These are phyloP conservation scores for Drosophila anomelani DNA, from an alignment of 2,888 invertebrate genomes.

Conservation along the genomic window DNA sequence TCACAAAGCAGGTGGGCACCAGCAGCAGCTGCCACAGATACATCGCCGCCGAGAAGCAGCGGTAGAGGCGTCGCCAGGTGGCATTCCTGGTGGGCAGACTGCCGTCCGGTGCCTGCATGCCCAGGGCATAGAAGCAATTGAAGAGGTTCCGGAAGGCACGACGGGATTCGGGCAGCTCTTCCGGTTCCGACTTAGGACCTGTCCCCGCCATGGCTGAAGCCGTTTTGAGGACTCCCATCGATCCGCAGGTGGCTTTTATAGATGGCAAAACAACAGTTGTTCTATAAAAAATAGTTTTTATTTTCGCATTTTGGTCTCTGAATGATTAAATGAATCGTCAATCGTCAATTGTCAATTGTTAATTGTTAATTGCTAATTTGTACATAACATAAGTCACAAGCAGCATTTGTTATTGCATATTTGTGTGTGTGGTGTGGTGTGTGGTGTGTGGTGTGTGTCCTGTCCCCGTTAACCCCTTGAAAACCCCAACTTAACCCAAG, in stretches of 20 bases:
- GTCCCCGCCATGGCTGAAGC: neutral
- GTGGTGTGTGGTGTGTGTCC: neutral
- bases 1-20: conserved; percentile 38
- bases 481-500: neutral
- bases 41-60: conserved; percentile 11
- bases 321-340: conserved; percentile 62
- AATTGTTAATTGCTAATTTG: conserved; percentile 72
- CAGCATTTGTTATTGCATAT: conserved; percentile 68
- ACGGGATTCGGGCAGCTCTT: conserved; percentile 8
- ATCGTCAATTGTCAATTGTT: conserved; percentile 57
- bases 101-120: conserved; percentile 38
- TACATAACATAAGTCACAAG: conserved; percentile 76
- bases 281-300: conserved; percentile 50
- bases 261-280: conserved; percentile 42
- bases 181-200: neutral
- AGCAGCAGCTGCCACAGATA: conserved; percentile 40
- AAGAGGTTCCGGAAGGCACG: conserved; percentile 26
- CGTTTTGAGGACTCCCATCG: neutral
- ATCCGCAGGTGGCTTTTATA: conserved; percentile 16
- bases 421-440: conserved; percentile 22
- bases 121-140: conserved; percentile 33
- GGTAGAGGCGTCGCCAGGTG: conserved; percentile 16
- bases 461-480: neutral
- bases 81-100: conserved; percentile 10
- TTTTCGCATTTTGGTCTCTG: conserved; percentile 63